Evolutionary conservation across 2,797 vertebrate genomes (phyloP), one percentile per base, ranked within the genome.

Genomic region (Odontamblyopus rebecca): DNA sequence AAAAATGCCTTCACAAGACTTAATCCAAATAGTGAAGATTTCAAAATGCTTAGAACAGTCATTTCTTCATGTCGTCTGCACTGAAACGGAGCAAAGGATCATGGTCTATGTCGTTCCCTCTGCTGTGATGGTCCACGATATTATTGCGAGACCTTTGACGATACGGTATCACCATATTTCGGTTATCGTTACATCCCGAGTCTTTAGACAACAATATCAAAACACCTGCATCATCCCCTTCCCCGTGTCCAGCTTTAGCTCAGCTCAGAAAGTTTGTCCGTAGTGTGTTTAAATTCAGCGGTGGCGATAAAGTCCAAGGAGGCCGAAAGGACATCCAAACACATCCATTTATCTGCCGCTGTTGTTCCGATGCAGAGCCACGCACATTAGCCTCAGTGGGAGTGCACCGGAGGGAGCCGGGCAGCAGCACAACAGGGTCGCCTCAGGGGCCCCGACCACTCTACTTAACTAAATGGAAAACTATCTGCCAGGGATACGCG

Each of bases 371-470:
- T 53, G 65, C 27, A 11, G 27, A 6, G 65, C 35, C 53, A 66
- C 18, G 29, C 41, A 63, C 48, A 76, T 68, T 9, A 67, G 38
- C 23, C 66, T 48, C 11, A 2, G 7, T 1, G 9, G 54, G 27
- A 65, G 65, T 63, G 64, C 65, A 51, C 61, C 19, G 4, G 3
- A 5, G 70, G 48, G 35, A 54, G 60, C 61, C 67, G 61, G 65
- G 69, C 75, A 73, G 61, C 61, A 41, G 59, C 62, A 70, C 64
- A 48, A 57, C 53, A 56, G 64, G 80, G 86, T 81, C 79, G 80
- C 35, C 0, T 51, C 54, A 57, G 64, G 80, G 80, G 75, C 69
- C 27, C 56, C 67, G 80, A 81, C 75, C 81, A 67, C 60, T 66
- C 74, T 38, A 56, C 77, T 77, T 51, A n/a, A 67, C 67, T 70